Evolutionary conservation across 2,113 vertebrate genomes (phyloP).

Genomic region (Hystrix brachyura): DNA sequence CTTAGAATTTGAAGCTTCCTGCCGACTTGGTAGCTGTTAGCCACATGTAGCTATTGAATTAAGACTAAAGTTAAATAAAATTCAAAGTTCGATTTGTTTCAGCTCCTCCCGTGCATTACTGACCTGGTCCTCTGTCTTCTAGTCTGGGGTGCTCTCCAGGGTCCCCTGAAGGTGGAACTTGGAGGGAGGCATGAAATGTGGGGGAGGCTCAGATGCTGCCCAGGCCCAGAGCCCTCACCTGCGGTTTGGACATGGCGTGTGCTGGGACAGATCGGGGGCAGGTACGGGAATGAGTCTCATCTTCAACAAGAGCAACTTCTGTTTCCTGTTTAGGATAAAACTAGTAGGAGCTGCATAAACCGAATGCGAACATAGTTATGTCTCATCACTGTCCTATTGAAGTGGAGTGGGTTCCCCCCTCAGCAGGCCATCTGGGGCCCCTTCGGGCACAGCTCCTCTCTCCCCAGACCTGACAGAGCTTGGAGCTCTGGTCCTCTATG

Average conservation of each 20-base stretch:
- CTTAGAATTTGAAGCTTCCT: neutral
- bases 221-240: neutral
- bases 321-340: neutral
- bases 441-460: rapidly evolving
- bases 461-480: rapidly evolving
- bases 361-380: rapidly evolving
- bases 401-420: rapidly evolving
- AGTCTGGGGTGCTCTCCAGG: neutral
- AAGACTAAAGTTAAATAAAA: neutral
- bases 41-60: neutral
- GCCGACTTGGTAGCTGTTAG: neutral
- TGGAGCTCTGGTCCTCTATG: rapidly evolving
- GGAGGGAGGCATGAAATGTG: neutral
- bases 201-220: neutral
- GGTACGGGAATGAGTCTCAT: neutral
- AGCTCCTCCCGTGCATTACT: neutral
- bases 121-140: neutral
- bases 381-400: rapidly evolving
- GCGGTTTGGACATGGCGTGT: neutral
- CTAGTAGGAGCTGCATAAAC: no score
- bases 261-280: neutral
- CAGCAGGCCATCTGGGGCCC: neutral
- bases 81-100: neutral
- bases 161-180: neutral
- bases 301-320: neutral